These are phyloP conservation scores for Hormaphis cornu DNA, from an alignment of 1,140 invertebrate genomes.

Conservation along the genomic window DNA sequence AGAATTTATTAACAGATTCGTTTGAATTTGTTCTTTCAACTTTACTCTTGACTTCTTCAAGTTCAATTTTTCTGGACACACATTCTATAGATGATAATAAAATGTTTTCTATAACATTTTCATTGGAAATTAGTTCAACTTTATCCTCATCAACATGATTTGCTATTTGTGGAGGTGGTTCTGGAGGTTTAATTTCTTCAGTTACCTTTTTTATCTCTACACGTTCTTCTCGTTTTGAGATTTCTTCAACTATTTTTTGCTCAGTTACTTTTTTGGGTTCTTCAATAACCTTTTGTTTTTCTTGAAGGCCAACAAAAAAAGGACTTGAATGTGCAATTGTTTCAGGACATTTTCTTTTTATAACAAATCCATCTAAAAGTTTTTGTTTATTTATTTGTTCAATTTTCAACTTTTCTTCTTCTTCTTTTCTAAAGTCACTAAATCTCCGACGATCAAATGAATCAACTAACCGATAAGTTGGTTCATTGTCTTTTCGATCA, in stretches of 20 bases:
- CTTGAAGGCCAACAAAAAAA: conserved; percentile 12
- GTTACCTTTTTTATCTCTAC: conserved; percentile 32
- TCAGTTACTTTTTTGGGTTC: conserved; percentile 23
- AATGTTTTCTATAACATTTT: conserved; percentile 20
- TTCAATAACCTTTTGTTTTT: conserved; percentile 26
- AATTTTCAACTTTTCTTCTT: conserved; percentile 22
- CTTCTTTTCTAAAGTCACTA: conserved; percentile 22
- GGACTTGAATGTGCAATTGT: not conserved
- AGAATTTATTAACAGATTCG: not conserved
- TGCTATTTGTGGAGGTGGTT: not conserved
- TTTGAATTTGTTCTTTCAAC: conserved; percentile 19
- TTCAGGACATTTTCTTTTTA: conserved; percentile 15
- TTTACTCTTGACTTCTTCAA: conserved; percentile 25
- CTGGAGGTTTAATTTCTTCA: conserved; percentile 34
- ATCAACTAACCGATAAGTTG: not conserved
- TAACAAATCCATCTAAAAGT: conserved; percentile 19
- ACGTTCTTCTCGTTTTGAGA: conserved; percentile 7
- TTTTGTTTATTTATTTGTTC: conserved; percentile 25
- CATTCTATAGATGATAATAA: conserved; percentile 17
- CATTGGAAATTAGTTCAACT: conserved; percentile 10
- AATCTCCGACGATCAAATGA: conserved; percentile 1
- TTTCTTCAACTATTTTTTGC: conserved; percentile 30
- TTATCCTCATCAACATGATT: conserved; percentile 17
- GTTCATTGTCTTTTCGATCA: conserved; percentile 21
- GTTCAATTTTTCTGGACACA: conserved; percentile 2